These are phyloP conservation scores for Catotricha subobsoleta DNA, from an alignment of 2,888 invertebrate species.

Conservation along the genomic window DNA sequence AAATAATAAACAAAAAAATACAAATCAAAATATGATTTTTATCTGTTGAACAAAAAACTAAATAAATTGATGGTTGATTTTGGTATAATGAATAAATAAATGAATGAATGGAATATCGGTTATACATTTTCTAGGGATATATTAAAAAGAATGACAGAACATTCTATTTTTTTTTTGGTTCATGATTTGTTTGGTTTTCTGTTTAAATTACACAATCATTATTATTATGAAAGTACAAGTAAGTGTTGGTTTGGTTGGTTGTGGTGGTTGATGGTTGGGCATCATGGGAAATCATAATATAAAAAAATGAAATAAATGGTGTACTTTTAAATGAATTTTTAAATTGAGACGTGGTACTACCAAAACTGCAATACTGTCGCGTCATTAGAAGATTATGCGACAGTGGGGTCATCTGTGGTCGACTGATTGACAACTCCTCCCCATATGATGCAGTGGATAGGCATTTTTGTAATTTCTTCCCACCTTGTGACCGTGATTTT, in stretches of 20 bases:
- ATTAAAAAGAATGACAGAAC: no score
- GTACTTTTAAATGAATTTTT: no score
- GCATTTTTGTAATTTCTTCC: slow-evolving; percentile 82
- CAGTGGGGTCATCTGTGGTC: slow-evolving; percentile 19
- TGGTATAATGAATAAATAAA: no score
- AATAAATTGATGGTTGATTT: no score
- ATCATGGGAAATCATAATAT: no score
- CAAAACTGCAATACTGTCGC: slow-evolving; percentile 89
- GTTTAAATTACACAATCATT: background rate
- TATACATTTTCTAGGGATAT: no score
- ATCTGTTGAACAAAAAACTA: no score
- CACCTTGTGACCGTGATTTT: slow-evolving; percentile 89
- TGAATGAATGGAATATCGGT: no score
- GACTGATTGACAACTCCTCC: slow-evolving; percentile 36
- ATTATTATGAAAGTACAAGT: no score
- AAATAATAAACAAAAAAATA: background rate
- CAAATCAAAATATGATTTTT: background rate
- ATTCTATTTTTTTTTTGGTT: background rate
- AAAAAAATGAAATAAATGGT: no score
- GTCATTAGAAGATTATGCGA: slow-evolving; percentile 54
- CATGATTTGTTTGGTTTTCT: background rate
- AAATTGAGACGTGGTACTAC: slow-evolving; percentile 42
- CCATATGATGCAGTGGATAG: slow-evolving; percentile 75
- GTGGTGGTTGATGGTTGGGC: no score
- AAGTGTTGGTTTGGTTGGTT: no score